Evolutionary conservation across 1,140 invertebrate genomes (phyloP), one percentile per base, ranked within the genome.

Genomic region (Drosophila carrolli): DNA sequence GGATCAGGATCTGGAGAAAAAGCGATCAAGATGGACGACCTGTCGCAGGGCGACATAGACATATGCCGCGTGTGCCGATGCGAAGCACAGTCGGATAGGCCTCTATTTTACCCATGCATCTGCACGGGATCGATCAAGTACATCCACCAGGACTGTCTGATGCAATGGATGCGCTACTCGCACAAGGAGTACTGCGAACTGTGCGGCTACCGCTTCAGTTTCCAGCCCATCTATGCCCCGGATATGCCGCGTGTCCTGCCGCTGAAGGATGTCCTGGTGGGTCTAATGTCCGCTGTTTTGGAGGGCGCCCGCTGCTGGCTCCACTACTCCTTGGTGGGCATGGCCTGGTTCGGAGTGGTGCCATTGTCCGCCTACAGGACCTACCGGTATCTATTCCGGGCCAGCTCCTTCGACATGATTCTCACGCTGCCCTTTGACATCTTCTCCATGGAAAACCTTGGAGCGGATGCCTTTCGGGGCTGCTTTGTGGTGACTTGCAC

Each of bases 71-170:
- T 99, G 58, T 99, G 99, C 93, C 95, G 99, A 68, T 98, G 97
- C 73, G 98, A 99, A 92, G 98, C 96, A 40, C 93, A 96, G 32
- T 71, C 71, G 32, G 94, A 94, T 71, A 94, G 97, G 75, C 97
- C 97, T 0, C 93, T 99, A 4, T 99, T 98, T 92, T 98, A 99
- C 94, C 99, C 99, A 0, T 99, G 99, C 93, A 98, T 99, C 55
- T 99, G 99, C 93, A 99, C 98, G 10, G 99, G 99, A 46, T 99
- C 97, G 73, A 99, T 99, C 68, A 99, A 99, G 94, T 99, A 97
- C 94, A 99, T 99, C 48, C 99, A 99, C 93, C 98, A 99, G 92
- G 96, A 97, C 89, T 98, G 96, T 92, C 93, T 97, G 37, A 95
- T 97, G 67, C 97, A 97, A 93, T 97, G 97, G 97, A 97, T 97